Base-by-base conservation (phyloP, 2,888 invertebrate genomes). In the Yponomeuta sedellus region DNA sequence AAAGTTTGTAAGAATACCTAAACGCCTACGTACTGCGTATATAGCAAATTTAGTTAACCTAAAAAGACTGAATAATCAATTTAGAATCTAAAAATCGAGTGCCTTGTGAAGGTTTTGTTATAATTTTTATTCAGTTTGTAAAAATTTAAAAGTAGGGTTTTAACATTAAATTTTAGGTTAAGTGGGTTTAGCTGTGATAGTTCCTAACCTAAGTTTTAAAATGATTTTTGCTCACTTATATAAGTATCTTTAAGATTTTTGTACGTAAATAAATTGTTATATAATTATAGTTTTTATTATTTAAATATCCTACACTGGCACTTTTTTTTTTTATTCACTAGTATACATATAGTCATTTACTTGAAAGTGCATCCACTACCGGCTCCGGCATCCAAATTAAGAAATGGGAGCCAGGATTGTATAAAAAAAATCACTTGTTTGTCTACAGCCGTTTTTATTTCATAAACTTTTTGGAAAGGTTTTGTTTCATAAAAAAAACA, bases 161-260 rank as follows among this genome's bases (percentile, higher is more conserved):
- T 57, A 4, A 2, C 20, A 20, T 20, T n/a, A n/a, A n/a, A 58
- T 3, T 28, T 56, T 71, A 8, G 40, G 72, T 64, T 69, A 71
- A 58, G 68, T 72, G 68, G 66, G 71, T 22, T 68, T 79, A 80
- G 75, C 74, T 79, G 76, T 80, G 78, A 80, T 85, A 72, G 85
- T 86, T 85, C 85, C 86, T 86, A 85, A 79, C 44, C 5, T 77
- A 67, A 79, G 77, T 75, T 72, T 72, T 25, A 61, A 34, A 61
- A n/a, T 34, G 72, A 72, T 61, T 28, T 78, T 85, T 83, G 86
- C 84, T 86, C 84, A 85, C 71, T 74, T 64, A 3, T 16, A 6
- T 63, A 20, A 10, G 67, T 80, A 80, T 75, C 68, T 77, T 73
- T 81, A 82, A 76, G 74, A 20, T 52, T 67, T 68, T 69, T 70